Conservation (phyloP, 2,888 invertebrate species). For the Cryptocheilus praepositus region DNA sequence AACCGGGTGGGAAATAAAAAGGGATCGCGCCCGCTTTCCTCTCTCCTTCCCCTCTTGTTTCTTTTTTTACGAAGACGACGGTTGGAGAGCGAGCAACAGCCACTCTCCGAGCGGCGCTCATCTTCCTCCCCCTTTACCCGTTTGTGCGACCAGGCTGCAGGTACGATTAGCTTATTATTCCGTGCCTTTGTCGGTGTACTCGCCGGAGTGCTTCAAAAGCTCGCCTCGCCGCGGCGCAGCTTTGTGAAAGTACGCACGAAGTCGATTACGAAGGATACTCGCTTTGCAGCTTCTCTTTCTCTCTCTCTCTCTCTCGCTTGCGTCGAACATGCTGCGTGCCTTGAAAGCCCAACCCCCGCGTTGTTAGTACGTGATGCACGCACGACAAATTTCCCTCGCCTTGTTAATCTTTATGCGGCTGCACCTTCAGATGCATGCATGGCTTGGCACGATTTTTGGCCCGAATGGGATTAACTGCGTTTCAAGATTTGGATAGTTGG, state of each 20-base stretch:
- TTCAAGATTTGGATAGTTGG: no score
- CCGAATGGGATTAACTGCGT: no score
- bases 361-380: no score
- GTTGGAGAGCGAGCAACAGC: slow-evolving; percentile 1
- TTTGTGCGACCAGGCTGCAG: slow-evolving; percentile 22
- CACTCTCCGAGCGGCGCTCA: not conserved
- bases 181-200: slow-evolving; percentile 59
- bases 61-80: not conserved
- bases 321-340: not conserved
- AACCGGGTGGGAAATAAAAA: not conserved
- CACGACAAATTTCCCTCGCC: no score
- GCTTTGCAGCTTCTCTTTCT: no score
- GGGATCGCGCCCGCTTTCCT: not conserved
- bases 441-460: no score
- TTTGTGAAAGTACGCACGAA: slow-evolving; percentile 16
- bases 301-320: not conserved
- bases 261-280: slow-evolving; percentile 17
- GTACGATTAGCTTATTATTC: slow-evolving; percentile 68
- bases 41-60: not conserved
- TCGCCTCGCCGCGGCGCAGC: not conserved
- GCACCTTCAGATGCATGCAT: no score
- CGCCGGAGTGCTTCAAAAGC: slow-evolving; percentile 15
- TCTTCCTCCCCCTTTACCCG: slow-evolving; percentile 2
- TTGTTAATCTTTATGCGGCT: no score
- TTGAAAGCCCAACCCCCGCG: no score